Conservation (phyloP, 2,888 invertebrate genomes). For the Osmoderma eremita region DNA sequence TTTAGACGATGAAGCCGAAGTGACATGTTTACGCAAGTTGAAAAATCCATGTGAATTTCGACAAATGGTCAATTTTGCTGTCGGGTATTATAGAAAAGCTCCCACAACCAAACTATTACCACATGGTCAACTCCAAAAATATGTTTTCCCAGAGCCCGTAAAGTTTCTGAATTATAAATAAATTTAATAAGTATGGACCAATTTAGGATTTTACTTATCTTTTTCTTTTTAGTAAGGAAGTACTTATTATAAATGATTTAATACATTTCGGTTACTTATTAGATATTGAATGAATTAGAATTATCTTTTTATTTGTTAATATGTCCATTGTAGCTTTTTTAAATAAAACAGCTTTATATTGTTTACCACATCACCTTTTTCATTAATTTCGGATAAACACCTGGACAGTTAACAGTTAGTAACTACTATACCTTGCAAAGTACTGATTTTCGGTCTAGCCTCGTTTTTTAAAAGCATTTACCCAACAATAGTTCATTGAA, state of each 20-base stretch:
- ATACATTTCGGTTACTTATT: conserved; percentile 7
- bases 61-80: conserved; percentile 43
- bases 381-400: conserved; percentile 23
- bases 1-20: conserved; percentile 41
- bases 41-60: conserved; percentile 31
- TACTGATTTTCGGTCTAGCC: conserved; percentile 35
- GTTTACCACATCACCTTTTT: conserved; percentile 1
- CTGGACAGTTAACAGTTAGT: conserved; percentile 37
- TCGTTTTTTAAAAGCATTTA: conserved; percentile 35
- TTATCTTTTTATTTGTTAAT: conserved; percentile 32
- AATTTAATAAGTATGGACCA: conserved; percentile 22
- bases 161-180: conserved; percentile 34
- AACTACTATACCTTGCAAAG: conserved; percentile 27
- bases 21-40: conserved; percentile 40
- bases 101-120: conserved; percentile 39
- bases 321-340: conserved; percentile 11
- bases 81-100: conserved; percentile 42
- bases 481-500: conserved; percentile 20
- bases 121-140: conserved; percentile 40
- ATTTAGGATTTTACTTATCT: background rate
- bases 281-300: conserved; percentile 11
- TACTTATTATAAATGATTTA: no score
- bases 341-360: conserved; percentile 1
- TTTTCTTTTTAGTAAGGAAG: no score
- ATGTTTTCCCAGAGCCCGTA: conserved; percentile 37